These are phyloP conservation scores for Drosophila tsacasi DNA, from an alignment of 1,140 invertebrate genomes.

Conservation along the genomic window DNA sequence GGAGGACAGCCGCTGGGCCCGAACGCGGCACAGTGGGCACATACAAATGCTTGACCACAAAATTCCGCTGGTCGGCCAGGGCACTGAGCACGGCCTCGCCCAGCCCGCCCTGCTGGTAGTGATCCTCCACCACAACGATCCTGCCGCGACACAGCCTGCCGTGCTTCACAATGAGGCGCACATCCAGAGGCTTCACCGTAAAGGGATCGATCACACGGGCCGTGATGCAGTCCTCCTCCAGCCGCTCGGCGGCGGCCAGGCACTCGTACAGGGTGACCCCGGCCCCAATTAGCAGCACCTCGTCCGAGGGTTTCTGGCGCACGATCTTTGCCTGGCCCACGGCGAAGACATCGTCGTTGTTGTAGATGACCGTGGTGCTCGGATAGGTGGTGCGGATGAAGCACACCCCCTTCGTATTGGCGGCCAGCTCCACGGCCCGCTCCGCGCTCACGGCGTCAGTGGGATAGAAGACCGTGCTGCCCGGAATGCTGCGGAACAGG, in stretches of 20 bases:
- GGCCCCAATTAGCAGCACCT: constrained; percentile 94
- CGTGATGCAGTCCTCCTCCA: constrained; percentile 90
- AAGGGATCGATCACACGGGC: constrained; percentile 96
- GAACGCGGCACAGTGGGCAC: constrained; percentile 95
- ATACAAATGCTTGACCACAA: constrained; percentile 93
- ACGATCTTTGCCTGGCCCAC: constrained; percentile 93
- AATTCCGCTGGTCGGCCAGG: constrained; percentile 89
- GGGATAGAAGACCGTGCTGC: constrained; percentile 98
- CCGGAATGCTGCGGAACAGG: constrained; percentile 97
- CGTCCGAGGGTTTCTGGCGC: constrained; percentile 90
- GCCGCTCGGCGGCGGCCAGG: constrained; percentile 92
- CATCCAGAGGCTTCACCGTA: constrained; percentile 98
- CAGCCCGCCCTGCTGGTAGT: constrained; percentile 96
- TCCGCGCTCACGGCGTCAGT: constrained; percentile 97
- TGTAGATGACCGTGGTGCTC: constrained; percentile 94
- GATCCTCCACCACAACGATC: constrained; percentile 98
- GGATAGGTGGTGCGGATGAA: constrained; percentile 98
- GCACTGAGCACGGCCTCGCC: constrained; percentile 97
- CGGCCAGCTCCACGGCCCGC: constrained; percentile 96
- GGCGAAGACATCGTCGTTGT: constrained; percentile 93
- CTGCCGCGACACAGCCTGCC: constrained; percentile 92
- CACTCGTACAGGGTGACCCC: constrained; percentile 97
- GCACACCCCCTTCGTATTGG: constrained; percentile 97
- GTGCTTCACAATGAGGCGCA: constrained; percentile 90
- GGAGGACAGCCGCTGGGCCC: constrained; percentile 93